Conservation (phyloP, 2,888 invertebrate genomes). For the Campoplex capitator region DNA sequence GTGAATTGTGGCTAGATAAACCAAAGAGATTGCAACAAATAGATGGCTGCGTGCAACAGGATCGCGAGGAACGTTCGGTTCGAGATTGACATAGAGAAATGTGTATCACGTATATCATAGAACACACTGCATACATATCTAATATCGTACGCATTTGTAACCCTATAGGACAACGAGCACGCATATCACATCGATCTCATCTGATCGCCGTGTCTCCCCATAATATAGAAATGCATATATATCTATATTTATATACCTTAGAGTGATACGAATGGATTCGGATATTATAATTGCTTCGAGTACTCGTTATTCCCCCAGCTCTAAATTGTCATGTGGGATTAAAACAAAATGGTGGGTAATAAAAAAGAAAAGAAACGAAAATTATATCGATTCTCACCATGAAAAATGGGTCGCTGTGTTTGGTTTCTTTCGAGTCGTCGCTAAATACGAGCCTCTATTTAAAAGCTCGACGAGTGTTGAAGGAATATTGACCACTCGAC, state of each 20-base stretch:
- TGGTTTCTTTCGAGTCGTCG: neutral
- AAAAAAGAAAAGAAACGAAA: neutral
- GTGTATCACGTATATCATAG: conserved; percentile 45
- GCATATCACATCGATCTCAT: conserved; percentile 62
- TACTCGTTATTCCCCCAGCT: conserved; percentile 7
- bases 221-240: conserved; percentile 24
- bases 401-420: neutral
- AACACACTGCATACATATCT: conserved; percentile 28
- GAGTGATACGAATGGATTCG: conserved; percentile 51
- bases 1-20: conserved; percentile 31
- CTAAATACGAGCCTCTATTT: neutral
- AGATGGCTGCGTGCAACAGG: conserved; percentile 27
- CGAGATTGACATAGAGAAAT: conserved; percentile 54
- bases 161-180: conserved; percentile 29
- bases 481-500: conserved; percentile 12
- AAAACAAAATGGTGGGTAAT: neutral
- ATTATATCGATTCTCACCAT: neutral
- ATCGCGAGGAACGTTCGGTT: conserved; percentile 15
- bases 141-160: conserved; percentile 38
- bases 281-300: conserved; percentile 49
- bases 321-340: conserved; percentile 33
- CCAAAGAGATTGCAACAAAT: conserved; percentile 59
- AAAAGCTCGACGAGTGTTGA: neutral
- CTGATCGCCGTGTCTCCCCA: conserved; percentile 27
- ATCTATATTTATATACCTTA: conserved; percentile 8